Conservation (phyloP, 2,797 vertebrate species). For the Lacerta bilineata region DNA sequence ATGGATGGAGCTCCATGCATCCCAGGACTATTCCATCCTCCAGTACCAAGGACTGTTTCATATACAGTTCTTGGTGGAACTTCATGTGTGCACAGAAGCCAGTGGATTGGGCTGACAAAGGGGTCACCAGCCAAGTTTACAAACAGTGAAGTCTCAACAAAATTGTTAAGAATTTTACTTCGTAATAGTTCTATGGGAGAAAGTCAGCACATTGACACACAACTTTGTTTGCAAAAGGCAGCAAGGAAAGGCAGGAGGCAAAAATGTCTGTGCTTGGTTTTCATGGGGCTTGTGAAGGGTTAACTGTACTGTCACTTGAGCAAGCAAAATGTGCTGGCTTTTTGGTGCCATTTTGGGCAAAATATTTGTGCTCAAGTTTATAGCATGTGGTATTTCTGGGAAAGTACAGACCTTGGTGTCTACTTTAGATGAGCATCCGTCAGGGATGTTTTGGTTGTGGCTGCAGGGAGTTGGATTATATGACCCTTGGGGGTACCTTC, state of each 20-base stretch:
- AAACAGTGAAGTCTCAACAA: not conserved
- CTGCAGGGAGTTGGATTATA: no score
- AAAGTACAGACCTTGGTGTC: not conserved
- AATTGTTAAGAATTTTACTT: not conserved
- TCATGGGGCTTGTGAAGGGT: not conserved
- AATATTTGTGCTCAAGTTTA: not conserved
- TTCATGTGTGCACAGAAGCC: not conserved
- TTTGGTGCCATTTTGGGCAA: not conserved
- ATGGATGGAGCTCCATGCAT: not conserved
- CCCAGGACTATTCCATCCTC: not conserved
- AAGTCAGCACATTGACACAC: not conserved
- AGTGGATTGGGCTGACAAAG: not conserved
- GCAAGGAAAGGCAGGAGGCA: not conserved
- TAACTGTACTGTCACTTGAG: not conserved
- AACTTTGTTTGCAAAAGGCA: not conserved
- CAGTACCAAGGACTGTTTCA: not conserved
- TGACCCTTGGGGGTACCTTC: no score
- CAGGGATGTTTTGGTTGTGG: no score
- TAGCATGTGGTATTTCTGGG: not conserved
- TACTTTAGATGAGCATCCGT: no score
- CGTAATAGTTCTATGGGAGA: not conserved
- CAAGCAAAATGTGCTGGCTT: not conserved
- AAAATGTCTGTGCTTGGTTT: not conserved
- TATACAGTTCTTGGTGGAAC: not conserved
- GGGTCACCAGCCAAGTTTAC: not conserved